phyloP scores from a whole-genome alignment of 2,113 vertebrate species.

The Vanacampus margaritifer region DNA sequence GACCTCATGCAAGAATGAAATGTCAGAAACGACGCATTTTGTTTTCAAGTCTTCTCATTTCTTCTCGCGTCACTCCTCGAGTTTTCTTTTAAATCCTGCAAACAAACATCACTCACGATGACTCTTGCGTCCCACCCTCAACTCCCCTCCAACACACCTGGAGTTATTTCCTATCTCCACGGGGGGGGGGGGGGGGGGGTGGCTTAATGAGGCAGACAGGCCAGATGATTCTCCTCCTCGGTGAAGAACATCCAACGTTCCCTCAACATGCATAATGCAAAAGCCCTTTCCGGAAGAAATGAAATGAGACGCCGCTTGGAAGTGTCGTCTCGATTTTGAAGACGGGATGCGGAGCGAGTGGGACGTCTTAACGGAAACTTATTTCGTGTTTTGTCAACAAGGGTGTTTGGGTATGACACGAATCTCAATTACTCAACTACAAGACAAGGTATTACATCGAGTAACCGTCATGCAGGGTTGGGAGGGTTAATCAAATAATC shows the following conservation, averaged over 20 bases:
- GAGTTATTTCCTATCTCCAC: slow-evolving; percentile 51
- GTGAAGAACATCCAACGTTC: slow-evolving; percentile 51
- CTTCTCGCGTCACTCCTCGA: slow-evolving; percentile 7
- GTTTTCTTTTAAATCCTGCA: slow-evolving; percentile 15
- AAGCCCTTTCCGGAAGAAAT: background rate
- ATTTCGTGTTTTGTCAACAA: background rate
- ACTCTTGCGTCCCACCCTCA: slow-evolving; percentile 18
- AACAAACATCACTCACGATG: slow-evolving; percentile 19
- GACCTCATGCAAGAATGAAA: background rate
- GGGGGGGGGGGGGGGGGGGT: slow-evolving; percentile 46
- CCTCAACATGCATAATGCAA: slow-evolving; percentile 41
- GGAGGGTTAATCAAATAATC: no score
- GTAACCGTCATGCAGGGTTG: no score
- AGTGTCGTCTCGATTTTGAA: background rate
- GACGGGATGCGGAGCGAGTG: background rate
- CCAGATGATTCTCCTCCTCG: slow-evolving; percentile 60
- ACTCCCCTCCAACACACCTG: slow-evolving; percentile 15
- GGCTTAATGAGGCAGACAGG: slow-evolving; percentile 61
- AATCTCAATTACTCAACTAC: background rate
- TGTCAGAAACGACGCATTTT: background rate
- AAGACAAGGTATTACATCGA: no score
- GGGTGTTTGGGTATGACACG: background rate
- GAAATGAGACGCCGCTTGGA: slow-evolving; percentile 1
- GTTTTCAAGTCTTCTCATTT: background rate
- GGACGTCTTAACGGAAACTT: background rate